These are phyloP conservation scores for Nemapogon koenigi DNA, from an alignment of 2,888 invertebrate species.

Conservation along the genomic window DNA sequence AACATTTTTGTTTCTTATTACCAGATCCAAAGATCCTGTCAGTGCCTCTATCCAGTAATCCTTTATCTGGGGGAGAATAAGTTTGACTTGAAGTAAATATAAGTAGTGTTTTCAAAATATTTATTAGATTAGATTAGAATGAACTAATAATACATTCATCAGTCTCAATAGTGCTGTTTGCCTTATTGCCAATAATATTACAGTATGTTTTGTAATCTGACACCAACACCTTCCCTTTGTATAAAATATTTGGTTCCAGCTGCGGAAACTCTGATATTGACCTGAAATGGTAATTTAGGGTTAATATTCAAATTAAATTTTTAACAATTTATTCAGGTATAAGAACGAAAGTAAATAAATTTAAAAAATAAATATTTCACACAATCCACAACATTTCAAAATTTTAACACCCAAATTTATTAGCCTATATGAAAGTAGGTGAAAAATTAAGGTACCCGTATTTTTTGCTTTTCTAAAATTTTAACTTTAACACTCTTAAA, in stretches of 20 bases:
- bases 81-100: neutral
- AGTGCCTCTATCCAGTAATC: neutral
- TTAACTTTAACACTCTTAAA: too few relatives aligned
- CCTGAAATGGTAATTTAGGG: slow-evolving; percentile 26
- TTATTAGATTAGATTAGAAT: neutral
- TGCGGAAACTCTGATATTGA: slow-evolving; percentile 32
- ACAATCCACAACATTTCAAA: too few relatives aligned
- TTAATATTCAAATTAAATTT: neutral
- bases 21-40: slow-evolving; percentile 50
- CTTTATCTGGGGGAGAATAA: neutral
- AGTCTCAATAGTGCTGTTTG: neutral
- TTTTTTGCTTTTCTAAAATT: too few relatives aligned
- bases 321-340: too few relatives aligned
- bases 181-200: slow-evolving; percentile 36
- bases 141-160: neutral
- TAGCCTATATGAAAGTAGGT: too few relatives aligned
- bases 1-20: slow-evolving; percentile 32
- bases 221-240: slow-evolving; percentile 49
- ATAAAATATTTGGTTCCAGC: slow-evolving; percentile 40
- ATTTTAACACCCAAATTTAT: too few relatives aligned
- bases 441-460: too few relatives aligned
- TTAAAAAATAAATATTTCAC: too few relatives aligned
- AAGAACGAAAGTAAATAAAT: too few relatives aligned
- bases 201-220: slow-evolving; percentile 54
- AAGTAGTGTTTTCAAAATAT: too few relatives aligned